These are phyloP conservation scores for Blomia tropicalis DNA, from an alignment of 2,888 invertebrate genomes.

Conservation along the genomic window DNA sequence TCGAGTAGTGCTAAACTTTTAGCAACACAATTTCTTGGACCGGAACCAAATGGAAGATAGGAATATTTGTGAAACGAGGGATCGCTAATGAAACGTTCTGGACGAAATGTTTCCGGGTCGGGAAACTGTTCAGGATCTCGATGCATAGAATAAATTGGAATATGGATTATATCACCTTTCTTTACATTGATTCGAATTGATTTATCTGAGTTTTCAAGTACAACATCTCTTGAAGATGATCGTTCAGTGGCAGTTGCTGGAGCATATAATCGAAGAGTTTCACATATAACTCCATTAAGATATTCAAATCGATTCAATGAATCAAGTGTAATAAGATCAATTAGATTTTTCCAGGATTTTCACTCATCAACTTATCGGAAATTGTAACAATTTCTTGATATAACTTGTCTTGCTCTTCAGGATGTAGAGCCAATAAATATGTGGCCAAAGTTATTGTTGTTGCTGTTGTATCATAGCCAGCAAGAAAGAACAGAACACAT, in stretches of 20 bases:
- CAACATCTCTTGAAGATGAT: background rate
- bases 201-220: background rate
- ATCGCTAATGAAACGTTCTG: slow-evolving; percentile 25
- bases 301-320: background rate
- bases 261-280: background rate
- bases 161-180: background rate
- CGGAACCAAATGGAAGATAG: background rate
- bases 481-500: slow-evolving; percentile 5
- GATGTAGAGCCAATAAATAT: background rate
- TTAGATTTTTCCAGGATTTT: background rate
- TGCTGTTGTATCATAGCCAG: slow-evolving; percentile 3
- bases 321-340: background rate
- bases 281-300: background rate
- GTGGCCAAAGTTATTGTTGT: background rate
- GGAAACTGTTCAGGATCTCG: slow-evolving; percentile 27
- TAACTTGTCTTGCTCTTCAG: background rate
- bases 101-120: slow-evolving; percentile 27
- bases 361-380: background rate
- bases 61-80: background rate
- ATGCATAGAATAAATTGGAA: slow-evolving; percentile 24
- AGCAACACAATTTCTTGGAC: background rate
- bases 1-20: background rate
- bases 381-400: background rate
- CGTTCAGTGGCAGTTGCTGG: background rate
- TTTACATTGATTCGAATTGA: background rate